Conservation (phyloP, 2,888 invertebrate species). For the Myopa tessellatipennis region DNA sequence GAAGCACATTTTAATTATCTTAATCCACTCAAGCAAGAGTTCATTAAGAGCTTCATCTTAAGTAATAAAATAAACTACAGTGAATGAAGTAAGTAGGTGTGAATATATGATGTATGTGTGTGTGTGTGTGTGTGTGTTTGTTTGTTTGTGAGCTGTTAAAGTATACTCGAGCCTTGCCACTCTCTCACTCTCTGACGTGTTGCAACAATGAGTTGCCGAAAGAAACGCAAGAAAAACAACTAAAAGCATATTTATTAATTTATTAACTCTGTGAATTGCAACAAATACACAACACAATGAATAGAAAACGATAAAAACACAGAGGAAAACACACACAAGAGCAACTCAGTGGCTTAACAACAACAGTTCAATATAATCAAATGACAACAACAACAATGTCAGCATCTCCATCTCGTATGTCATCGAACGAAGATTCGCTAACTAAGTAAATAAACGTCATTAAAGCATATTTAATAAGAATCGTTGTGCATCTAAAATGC, state of each 20-base stretch:
- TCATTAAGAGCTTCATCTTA: conserved; percentile 29
- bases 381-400: no score
- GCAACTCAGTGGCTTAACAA: not conserved
- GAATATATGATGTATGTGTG: not conserved
- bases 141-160: no score
- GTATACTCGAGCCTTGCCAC: not conserved
- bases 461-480: conserved; percentile 52
- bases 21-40: not conserved
- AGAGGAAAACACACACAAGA: not conserved
- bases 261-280: not conserved
- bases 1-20: not conserved
- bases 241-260: not conserved
- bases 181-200: not conserved
- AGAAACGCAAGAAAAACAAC: not conserved
- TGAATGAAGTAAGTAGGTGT: not conserved
- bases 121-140: not conserved
- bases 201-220: not conserved
- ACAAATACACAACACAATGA: no score
- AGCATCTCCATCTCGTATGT: not conserved
- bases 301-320: not conserved
- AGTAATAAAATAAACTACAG: conserved; percentile 32
- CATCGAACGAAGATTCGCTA: conserved; percentile 26
- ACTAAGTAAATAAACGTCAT: conserved; percentile 52
- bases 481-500: conserved; percentile 13
- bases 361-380: not conserved